Percentiles rank a stretch among this genome's conserved stretches.
These are phyloP conservation scores for Passer montanus DNA, from an alignment of 2,113 vertebrate species.

Conservation along the genomic window DNA sequence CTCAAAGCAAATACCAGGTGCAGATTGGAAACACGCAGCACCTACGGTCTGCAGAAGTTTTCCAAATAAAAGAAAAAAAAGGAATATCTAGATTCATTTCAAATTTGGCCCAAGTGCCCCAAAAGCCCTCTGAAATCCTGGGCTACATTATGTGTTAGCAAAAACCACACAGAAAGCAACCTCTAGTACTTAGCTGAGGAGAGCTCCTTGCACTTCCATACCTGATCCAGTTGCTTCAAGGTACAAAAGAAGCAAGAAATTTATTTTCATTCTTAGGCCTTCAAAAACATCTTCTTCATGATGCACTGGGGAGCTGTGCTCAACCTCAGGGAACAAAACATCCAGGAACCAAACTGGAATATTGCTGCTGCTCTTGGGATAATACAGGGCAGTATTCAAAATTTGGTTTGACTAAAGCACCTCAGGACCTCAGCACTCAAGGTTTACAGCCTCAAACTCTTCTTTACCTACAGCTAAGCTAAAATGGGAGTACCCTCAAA, in stretches of 20 bases:
- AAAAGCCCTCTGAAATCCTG: neutral
- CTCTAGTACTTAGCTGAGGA: neutral
- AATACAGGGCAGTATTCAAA: neutral
- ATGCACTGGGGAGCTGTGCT: accelerated
- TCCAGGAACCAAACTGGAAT: neutral
- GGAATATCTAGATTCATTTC: neutral
- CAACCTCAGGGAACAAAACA: neutral
- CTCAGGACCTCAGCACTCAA: neutral
- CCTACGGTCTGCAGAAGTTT: neutral
- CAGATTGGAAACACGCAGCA: constrained; percentile 2
- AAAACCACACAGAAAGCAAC: neutral
- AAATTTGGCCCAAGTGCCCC: neutral
- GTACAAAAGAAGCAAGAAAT: neutral
- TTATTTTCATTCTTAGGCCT: neutral
- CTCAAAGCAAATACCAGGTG: neutral
- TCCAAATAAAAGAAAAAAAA: neutral
- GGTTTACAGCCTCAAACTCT: neutral
- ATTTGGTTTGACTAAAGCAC: neutral
- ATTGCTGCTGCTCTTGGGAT: neutral
- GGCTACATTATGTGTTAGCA: neutral
- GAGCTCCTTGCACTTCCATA: neutral
- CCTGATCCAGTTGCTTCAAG: neutral
- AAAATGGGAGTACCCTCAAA: neutral
- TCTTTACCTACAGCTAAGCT: neutral
- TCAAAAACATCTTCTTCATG: neutral